Conservation (phyloP, 2,888 invertebrate species). For the Lydus trimaculatus region DNA sequence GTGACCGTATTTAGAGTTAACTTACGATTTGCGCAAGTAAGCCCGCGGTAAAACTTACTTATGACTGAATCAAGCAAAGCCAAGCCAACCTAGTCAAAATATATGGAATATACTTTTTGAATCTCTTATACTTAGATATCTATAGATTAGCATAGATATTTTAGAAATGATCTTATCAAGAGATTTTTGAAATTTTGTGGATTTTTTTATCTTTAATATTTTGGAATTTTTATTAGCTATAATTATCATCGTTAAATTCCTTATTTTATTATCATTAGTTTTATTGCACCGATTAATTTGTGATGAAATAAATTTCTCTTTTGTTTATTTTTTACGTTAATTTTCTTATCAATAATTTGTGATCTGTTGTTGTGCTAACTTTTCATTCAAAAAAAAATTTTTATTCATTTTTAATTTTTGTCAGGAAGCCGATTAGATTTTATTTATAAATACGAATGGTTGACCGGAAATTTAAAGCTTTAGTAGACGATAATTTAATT, state of each 20-base stretch:
- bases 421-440: not conserved
- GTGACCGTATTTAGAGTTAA: too few species aligned
- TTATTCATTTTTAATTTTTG: not conserved
- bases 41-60: too few species aligned
- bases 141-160: not conserved
- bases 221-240: not conserved
- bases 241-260: not conserved
- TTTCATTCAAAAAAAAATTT: not conserved
- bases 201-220: too few species aligned
- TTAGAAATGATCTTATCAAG: too few species aligned
- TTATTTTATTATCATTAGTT: not conserved
- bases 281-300: not conserved
- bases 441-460: not conserved
- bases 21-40: too few species aligned
- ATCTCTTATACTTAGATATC: too few species aligned
- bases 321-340: not conserved
- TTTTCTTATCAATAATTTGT: not conserved
- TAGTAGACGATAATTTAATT: constrained; percentile 1
- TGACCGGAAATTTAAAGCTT: not conserved
- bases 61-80: too few species aligned
- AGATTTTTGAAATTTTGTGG: not conserved
- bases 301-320: not conserved
- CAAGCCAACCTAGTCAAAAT: too few species aligned
- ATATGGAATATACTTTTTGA: too few species aligned
- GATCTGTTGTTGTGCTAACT: not conserved